Percentiles rank a stretch among this genome's conserved stretches.
These are phyloP conservation scores for Bradypodion pumilum DNA, from an alignment of 2,797 vertebrate genomes.

Conservation along the genomic window DNA sequence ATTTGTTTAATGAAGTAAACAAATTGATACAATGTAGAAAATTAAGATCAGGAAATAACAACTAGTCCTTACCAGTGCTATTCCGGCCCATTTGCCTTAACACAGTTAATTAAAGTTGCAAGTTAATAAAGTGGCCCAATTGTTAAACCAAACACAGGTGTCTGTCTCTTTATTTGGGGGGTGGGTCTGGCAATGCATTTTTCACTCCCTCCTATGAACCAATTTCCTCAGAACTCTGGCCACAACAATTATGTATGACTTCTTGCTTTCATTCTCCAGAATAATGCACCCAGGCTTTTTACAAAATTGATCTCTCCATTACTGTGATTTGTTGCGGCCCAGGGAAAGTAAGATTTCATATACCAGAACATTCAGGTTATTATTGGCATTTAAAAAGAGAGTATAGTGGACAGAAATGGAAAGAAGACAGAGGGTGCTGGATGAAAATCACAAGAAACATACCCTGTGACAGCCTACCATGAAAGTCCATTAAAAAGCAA, in stretches of 20 bases:
- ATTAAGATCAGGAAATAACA: no score
- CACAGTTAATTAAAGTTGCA: no score
- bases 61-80: no score
- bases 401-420: not conserved
- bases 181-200: no score
- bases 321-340: not conserved
- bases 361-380: not conserved
- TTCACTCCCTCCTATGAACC: not conserved
- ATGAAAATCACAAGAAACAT: constrained; percentile 28
- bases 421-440: not conserved
- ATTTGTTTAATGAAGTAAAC: no score
- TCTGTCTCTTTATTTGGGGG: no score
- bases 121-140: no score
- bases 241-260: not conserved
- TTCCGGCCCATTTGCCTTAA: no score
- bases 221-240: not conserved
- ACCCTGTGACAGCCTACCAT: constrained; percentile 46
- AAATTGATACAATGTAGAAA: no score
- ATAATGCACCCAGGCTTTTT: not conserved
- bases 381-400: not conserved
- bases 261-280: not conserved
- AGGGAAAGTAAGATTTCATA: not conserved
- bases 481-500: constrained; percentile 52
- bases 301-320: not conserved
- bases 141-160: no score